phyloP scores from a whole-genome alignment of 2,888 invertebrate species.

The Caenorhabditis sp. region DNA sequence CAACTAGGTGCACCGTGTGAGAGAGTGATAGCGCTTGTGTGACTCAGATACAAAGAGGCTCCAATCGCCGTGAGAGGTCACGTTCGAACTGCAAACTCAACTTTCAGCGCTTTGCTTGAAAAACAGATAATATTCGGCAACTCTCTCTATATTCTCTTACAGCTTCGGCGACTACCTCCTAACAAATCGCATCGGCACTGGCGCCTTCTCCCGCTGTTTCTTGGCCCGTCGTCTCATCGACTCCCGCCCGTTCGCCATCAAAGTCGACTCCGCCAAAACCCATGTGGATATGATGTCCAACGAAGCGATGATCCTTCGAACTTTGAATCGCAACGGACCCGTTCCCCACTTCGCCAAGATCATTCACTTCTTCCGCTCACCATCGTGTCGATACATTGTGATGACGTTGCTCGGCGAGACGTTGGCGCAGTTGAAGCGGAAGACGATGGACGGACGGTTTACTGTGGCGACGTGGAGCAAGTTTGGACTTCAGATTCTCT shows the following conservation, averaged over 20 bases:
- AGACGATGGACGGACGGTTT: slow-evolving; percentile 1
- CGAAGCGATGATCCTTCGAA: not conserved
- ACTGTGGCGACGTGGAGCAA: slow-evolving; percentile 63
- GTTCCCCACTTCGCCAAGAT: not conserved
- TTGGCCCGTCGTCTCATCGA: not conserved
- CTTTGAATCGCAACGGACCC: not conserved
- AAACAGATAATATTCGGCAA: too few species aligned
- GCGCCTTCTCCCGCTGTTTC: not conserved
- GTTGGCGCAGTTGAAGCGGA: slow-evolving; percentile 9
- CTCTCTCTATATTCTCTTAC: not conserved
- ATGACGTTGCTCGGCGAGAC: slow-evolving; percentile 32
- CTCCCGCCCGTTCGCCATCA: not conserved
- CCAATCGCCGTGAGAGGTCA: too few species aligned
- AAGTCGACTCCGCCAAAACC: not conserved
- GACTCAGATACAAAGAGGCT: too few species aligned
- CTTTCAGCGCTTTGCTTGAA: too few species aligned
- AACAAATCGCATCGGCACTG: not conserved
- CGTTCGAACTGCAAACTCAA: too few species aligned
- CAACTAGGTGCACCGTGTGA: too few species aligned
- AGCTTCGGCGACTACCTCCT: slow-evolving; percentile 1
- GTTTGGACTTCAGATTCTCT: slow-evolving; percentile 64
- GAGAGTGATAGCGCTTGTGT: too few species aligned
- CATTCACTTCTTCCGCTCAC: not conserved
- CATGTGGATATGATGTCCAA: not conserved
- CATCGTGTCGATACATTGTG: not conserved